Conservation (phyloP, 92 coral and sea anemone species). For the Palythoa caribaeorum region DNA sequence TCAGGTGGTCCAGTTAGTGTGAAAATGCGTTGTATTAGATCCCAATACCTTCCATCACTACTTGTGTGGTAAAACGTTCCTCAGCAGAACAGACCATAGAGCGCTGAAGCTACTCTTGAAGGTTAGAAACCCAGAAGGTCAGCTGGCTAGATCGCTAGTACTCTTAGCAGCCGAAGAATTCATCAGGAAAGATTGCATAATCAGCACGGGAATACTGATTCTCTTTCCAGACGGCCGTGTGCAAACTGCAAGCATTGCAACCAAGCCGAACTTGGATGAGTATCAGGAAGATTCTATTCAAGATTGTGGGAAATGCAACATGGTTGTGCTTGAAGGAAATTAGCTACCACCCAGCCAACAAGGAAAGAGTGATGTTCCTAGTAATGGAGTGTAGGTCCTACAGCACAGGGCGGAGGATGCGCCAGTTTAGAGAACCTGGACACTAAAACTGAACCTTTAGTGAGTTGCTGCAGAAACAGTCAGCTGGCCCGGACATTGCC, state of each 20-base stretch:
- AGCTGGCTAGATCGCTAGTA: conserved; percentile 43
- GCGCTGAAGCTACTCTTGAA: not conserved
- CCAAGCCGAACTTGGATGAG: too few species aligned
- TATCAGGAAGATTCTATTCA: too few species aligned
- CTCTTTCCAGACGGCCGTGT: conserved; percentile 13
- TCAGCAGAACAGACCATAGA: not conserved
- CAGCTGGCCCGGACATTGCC: not conserved
- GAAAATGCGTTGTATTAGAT: not conserved
- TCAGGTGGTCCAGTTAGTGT: not conserved
- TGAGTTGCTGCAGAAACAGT: not conserved
- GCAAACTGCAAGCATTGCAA: too few species aligned
- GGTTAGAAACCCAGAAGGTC: too few species aligned
- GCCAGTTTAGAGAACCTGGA: not conserved
- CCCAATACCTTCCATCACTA: not conserved
- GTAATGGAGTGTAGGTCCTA: not conserved
- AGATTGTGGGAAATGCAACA: not conserved
- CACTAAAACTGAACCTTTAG: not conserved
- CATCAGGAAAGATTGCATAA: not conserved
- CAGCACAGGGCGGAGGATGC: not conserved
- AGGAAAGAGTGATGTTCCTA: conserved; percentile 6
- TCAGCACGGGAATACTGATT: not conserved
- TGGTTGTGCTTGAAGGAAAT: not conserved
- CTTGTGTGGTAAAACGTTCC: not conserved
- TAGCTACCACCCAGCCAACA: too few species aligned
- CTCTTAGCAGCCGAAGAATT: conserved; percentile 25